These are phyloP conservation scores for Anguilla pacifica DNA, from an alignment of 2,797 vertebrate genomes.

Conservation along the genomic window DNA sequence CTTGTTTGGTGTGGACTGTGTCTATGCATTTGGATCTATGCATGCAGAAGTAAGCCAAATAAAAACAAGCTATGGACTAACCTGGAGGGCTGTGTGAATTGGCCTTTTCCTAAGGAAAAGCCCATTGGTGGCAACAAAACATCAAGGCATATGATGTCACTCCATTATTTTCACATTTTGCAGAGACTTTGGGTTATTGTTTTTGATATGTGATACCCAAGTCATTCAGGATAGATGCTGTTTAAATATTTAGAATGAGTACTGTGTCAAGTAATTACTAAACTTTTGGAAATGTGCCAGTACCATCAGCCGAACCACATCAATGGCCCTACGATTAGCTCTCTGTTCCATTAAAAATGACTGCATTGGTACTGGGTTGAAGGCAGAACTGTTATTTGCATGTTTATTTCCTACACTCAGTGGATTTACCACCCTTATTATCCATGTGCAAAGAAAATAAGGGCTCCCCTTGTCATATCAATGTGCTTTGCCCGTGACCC, in stretches of 20 bases:
- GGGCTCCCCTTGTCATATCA: background rate
- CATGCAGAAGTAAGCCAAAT: background rate
- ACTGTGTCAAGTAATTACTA: slow-evolving; percentile 70
- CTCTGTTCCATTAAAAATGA: slow-evolving; percentile 23
- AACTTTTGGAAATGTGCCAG: slow-evolving; percentile 70
- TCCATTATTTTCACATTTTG: slow-evolving; percentile 51
- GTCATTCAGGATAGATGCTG: slow-evolving; percentile 61
- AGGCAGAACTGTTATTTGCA: background rate
- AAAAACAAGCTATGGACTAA: background rate
- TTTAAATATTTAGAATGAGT: slow-evolving; percentile 79
- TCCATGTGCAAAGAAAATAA: background rate
- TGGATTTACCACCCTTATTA: background rate
- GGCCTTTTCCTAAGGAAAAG: background rate
- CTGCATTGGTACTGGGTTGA: slow-evolving; percentile 1
- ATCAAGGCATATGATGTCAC: slow-evolving; percentile 30
- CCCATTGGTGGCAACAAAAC: background rate
- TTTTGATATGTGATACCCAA: slow-evolving; percentile 68
- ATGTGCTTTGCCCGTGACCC: background rate
- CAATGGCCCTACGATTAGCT: slow-evolving; percentile 34
- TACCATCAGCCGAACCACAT: slow-evolving; percentile 60
- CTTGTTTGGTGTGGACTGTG: slow-evolving; percentile 41
- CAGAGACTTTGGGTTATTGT: slow-evolving; percentile 48
- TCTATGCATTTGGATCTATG: slow-evolving; percentile 30
- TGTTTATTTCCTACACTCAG: background rate
- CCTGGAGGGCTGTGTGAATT: background rate